These are phyloP conservation scores for Thymelicus acteon DNA, from an alignment of 2,888 invertebrate genomes.

Conservation along the genomic window DNA sequence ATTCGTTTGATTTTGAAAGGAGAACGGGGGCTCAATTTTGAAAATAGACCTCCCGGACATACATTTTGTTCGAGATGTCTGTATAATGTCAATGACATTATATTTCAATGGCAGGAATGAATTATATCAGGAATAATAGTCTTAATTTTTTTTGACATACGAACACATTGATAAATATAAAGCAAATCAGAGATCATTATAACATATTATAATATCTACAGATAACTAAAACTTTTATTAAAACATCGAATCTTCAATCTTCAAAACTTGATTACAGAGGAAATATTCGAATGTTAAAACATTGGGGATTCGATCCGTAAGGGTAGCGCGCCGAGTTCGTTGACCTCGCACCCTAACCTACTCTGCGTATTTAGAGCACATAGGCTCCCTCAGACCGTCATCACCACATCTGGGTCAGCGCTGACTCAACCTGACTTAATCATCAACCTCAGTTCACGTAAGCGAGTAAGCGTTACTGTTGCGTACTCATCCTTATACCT, in stretches of 20 bases:
- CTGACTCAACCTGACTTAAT: slow-evolving; percentile 76
- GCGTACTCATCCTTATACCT: slow-evolving; percentile 47
- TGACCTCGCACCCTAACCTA: slow-evolving; percentile 81
- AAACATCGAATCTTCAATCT: background rate
- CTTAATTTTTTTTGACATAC: too few relatives aligned
- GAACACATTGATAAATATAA: too few relatives aligned
- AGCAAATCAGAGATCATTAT: too few relatives aligned
- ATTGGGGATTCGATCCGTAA: slow-evolving; percentile 60
- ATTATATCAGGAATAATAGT: too few relatives aligned
- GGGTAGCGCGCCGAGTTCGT: slow-evolving; percentile 66
- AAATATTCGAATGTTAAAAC: slow-evolving; percentile 39
- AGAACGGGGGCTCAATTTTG: too few relatives aligned
- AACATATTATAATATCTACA: too few relatives aligned
- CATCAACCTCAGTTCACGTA: slow-evolving; percentile 58
- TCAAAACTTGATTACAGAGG: slow-evolving; percentile 7
- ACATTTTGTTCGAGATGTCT: too few relatives aligned
- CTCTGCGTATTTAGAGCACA: slow-evolving; percentile 79
- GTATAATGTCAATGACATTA: too few relatives aligned
- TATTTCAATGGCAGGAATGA: too few relatives aligned
- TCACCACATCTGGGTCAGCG: slow-evolving; percentile 76
- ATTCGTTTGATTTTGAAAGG: too few relatives aligned
- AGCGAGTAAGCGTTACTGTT: slow-evolving; percentile 54
- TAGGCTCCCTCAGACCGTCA: slow-evolving; percentile 68
- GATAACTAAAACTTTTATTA: background rate
- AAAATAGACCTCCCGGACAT: too few relatives aligned